Conservation (phyloP, 2,888 invertebrate genomes). For the Brenthis ino region DNA sequence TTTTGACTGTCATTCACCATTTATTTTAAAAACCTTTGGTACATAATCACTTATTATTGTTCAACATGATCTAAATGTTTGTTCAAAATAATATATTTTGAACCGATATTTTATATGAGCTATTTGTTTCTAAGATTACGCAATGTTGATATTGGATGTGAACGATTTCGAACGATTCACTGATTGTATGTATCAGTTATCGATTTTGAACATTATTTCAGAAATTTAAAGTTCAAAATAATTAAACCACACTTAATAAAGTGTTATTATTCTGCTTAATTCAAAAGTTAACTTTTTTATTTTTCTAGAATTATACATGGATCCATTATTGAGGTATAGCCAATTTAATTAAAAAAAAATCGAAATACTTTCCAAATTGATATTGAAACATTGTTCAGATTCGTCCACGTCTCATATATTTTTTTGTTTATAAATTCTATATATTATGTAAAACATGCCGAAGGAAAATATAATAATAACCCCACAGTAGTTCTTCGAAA, state of each 20-base stretch:
- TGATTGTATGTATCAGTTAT: slow-evolving; percentile 4
- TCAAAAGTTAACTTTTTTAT: no score
- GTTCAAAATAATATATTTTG: slow-evolving; percentile 32
- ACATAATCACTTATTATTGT: no score
- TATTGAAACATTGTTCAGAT: background rate
- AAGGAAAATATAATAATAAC: slow-evolving; percentile 31
- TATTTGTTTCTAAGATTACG: slow-evolving; percentile 58
- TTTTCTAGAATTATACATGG: no score
- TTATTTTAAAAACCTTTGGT: no score
- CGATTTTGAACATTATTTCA: no score
- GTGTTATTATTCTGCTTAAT: no score
- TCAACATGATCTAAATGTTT: slow-evolving; percentile 25
- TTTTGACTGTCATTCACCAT: no score
- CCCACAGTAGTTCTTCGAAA: slow-evolving; percentile 23
- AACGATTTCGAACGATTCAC: slow-evolving; percentile 14
- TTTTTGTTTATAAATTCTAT: slow-evolving; percentile 51
- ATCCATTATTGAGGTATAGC: no score
- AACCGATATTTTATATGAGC: slow-evolving; percentile 32
- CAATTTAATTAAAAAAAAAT: background rate
- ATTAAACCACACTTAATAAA: no score
- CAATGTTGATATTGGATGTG: slow-evolving; percentile 50
- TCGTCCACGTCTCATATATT: slow-evolving; percentile 14
- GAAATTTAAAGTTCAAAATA: no score
- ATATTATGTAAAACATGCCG: slow-evolving; percentile 6
- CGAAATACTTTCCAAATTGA: background rate